phyloP scores from a whole-genome alignment of 2,797 vertebrate genomes.

The Eutrigla gurnardus region DNA sequence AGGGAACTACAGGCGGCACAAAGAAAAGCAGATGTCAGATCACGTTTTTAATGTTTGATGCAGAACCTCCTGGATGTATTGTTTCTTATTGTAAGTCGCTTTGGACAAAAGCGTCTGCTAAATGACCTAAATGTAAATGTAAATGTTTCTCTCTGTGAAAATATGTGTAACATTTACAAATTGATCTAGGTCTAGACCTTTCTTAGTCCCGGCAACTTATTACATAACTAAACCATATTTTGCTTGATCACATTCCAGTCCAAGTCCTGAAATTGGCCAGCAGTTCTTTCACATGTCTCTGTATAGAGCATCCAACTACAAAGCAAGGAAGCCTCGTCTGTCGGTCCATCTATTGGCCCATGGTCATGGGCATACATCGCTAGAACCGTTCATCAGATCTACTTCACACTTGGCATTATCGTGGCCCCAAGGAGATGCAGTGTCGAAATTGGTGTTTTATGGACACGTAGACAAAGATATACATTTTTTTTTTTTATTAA shows the following conservation, averaged over 20 bases:
- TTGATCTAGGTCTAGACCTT: not conserved
- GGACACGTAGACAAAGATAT: not conserved
- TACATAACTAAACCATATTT: not conserved
- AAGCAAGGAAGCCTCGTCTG: not conserved
- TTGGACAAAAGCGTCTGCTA: too few relatives aligned
- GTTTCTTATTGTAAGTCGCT: too few relatives aligned
- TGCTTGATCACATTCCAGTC: too few relatives aligned
- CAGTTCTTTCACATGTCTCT: not conserved
- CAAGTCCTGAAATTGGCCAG: not conserved
- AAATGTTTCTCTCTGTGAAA: constrained; percentile 25
- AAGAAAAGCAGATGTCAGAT: constrained; percentile 25
- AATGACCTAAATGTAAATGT: too few relatives aligned
- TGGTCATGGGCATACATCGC: not conserved
- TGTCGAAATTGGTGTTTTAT: not conserved
- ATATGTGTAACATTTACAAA: constrained; percentile 1
- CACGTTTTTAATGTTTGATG: constrained; percentile 28
- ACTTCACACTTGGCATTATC: not conserved
- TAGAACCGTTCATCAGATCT: not conserved
- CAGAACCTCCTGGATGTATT: constrained; percentile 24
- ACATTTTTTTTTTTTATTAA: not conserved
- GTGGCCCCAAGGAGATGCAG: not conserved
- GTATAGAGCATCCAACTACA: not conserved
- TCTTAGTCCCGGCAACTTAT: not conserved
- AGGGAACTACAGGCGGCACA: not conserved
- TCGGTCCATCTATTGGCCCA: not conserved